Evolutionary conservation across 2,888 invertebrate genomes (phyloP).

Genomic region (Tricholauxania praeusta): DNA sequence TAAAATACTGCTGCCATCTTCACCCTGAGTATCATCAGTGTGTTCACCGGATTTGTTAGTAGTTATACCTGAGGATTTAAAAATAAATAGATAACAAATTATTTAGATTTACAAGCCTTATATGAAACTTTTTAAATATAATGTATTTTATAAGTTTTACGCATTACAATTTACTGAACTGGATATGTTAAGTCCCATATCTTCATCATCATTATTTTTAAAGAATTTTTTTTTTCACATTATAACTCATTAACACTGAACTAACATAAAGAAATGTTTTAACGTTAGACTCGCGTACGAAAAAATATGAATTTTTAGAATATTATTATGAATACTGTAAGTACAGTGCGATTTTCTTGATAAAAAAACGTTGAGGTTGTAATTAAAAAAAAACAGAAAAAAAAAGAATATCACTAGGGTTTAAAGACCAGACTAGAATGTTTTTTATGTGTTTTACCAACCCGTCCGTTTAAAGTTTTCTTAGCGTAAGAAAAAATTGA

Average conservation of each 20-base stretch:
- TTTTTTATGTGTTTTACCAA: no score
- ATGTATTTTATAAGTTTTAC: conserved; percentile 23
- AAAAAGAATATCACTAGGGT: no score
- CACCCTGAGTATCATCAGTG: not conserved
- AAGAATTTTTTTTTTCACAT: conserved; percentile 17
- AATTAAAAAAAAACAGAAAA: no score
- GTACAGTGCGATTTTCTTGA: no score
- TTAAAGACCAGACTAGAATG: no score
- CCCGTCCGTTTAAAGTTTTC: no score
- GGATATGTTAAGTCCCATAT: not conserved
- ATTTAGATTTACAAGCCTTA: not conserved
- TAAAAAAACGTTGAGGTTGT: no score
- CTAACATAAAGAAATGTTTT: conserved; percentile 23
- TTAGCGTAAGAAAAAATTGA: no score
- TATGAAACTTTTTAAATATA: not conserved
- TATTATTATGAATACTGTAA: no score
- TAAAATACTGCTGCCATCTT: not conserved
- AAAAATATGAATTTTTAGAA: not conserved
- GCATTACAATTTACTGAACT: conserved; percentile 1
- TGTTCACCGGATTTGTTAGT: conserved; percentile 12
- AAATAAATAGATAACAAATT: conserved; percentile 18
- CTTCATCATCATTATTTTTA: conserved; percentile 15
- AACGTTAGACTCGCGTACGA: conserved; percentile 25
- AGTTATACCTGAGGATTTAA: conserved; percentile 27
- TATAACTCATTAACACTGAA: conserved; percentile 31